phyloP scores from a whole-genome alignment of 2,113 vertebrate species.

The Gobius niger region DNA sequence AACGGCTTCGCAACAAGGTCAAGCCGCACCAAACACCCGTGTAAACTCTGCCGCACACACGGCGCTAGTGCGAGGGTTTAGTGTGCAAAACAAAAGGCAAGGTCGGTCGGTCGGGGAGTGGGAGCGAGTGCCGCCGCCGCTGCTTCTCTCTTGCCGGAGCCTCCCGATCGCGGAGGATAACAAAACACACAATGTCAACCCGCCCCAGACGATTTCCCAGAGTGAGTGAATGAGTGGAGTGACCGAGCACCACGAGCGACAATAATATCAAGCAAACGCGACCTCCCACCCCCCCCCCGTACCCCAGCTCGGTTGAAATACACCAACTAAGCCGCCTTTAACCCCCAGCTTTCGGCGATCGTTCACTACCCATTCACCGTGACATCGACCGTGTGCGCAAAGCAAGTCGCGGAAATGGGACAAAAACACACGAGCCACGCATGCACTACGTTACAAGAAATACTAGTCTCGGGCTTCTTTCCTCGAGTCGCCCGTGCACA shows the following conservation, averaged over 20 bases:
- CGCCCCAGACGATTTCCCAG: conserved; percentile 59
- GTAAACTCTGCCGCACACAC: conserved; percentile 18
- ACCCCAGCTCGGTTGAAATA: conserved; percentile 13
- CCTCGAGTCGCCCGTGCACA: conserved; percentile 16
- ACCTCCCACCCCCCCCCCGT: not conserved
- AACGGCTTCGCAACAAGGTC: conserved; percentile 75
- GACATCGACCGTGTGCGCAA: conserved; percentile 17
- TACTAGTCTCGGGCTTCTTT: conserved; percentile 20
- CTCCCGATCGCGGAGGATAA: conserved; percentile 42
- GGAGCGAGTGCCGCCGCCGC: not conserved
- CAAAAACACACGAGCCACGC: conserved; percentile 30
- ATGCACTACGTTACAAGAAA: conserved; percentile 20
- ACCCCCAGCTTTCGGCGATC: conserved; percentile 16
- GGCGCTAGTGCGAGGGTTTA: conserved; percentile 25
- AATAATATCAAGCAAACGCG: conserved; percentile 24
- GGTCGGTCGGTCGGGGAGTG: conserved; percentile 57
- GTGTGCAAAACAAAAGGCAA: conserved; percentile 43
- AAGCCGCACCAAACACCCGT: conserved; percentile 35
- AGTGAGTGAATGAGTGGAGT: conserved; percentile 40
- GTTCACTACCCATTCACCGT: conserved; percentile 11
- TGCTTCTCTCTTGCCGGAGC: not conserved
- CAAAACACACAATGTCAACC: conserved; percentile 52
- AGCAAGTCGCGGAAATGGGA: conserved; percentile 41
- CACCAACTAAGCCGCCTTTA: conserved; percentile 37
- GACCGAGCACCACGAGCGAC: conserved; percentile 16